Conservation (phyloP, 2,888 invertebrate species). For the Periphyllus acericola region DNA sequence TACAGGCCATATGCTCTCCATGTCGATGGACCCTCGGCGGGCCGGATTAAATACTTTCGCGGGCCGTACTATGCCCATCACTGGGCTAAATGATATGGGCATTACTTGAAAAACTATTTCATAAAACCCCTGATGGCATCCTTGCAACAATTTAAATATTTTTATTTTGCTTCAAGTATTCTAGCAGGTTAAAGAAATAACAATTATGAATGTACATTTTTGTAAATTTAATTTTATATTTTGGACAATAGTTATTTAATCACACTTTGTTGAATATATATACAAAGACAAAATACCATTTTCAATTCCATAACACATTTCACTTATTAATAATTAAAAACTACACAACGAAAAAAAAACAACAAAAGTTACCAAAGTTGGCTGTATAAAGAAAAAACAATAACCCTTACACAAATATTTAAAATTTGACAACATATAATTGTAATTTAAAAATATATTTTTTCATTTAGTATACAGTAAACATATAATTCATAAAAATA, state of each 20-base stretch:
- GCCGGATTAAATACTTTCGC: no score
- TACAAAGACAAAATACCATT: conserved; percentile 27
- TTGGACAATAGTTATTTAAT: conserved; percentile 4
- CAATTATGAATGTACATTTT: neutral
- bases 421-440: conserved; percentile 15
- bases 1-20: no score
- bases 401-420: conserved; percentile 29
- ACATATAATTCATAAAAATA: conserved; percentile 19
- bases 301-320: conserved; percentile 24
- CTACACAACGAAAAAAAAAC: conserved; percentile 45
- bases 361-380: conserved; percentile 23
- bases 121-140: no score
- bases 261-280: neutral
- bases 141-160: no score
- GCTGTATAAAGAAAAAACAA: conserved; percentile 23
- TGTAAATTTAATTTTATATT: conserved; percentile 3
- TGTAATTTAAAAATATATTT: conserved; percentile 27
- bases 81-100: no score
- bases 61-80: no score
- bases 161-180: no score
- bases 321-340: conserved; percentile 27
- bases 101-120: no score
- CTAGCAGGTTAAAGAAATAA: neutral
- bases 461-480: neutral
- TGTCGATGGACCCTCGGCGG: no score